Percentiles rank a stretch among this genome's conserved stretches.
Evolutionary conservation across 1,140 invertebrate species (phyloP).

Genomic region (Caerostris darwini): DNA sequence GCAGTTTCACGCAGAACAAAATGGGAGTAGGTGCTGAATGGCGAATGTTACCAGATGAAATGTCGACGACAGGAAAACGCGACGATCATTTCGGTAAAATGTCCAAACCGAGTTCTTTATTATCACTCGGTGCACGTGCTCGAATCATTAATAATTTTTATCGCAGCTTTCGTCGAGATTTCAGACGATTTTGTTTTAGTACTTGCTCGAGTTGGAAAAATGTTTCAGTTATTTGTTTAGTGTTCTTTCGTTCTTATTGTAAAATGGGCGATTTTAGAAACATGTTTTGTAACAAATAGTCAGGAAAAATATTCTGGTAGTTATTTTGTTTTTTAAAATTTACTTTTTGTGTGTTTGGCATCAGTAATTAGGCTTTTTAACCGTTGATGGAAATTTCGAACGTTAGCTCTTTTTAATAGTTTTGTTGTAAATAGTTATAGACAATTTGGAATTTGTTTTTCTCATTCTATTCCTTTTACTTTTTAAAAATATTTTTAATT

Average conservation of each 20-base stretch:
- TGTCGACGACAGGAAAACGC: constrained; percentile 6
- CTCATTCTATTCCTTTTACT: too few relatives aligned
- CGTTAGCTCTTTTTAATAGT: too few relatives aligned
- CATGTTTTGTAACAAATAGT: not conserved
- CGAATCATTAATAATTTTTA: constrained; percentile 36
- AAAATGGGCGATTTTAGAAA: not conserved
- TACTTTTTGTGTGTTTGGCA: too few relatives aligned
- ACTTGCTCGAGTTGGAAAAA: not conserved
- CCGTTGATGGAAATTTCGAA: too few relatives aligned
- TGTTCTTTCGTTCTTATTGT: not conserved
- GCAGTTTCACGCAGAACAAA: not conserved
- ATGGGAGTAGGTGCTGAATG: not conserved
- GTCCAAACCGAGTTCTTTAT: constrained; percentile 7
- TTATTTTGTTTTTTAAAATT: too few relatives aligned
- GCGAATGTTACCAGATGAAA: constrained; percentile 1
- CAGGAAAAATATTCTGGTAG: too few relatives aligned
- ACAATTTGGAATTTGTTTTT: too few relatives aligned
- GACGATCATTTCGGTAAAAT: not conserved
- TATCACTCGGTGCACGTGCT: not conserved
- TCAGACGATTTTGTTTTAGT: not conserved
- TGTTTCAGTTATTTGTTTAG: not conserved
- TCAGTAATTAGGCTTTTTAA: too few relatives aligned
- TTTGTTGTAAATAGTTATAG: too few relatives aligned
- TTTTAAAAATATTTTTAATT: too few relatives aligned
- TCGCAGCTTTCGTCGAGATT: not conserved